Base-by-base conservation (phyloP, 2,888 invertebrate genomes). In the Pristionchus mayeri region DNA sequence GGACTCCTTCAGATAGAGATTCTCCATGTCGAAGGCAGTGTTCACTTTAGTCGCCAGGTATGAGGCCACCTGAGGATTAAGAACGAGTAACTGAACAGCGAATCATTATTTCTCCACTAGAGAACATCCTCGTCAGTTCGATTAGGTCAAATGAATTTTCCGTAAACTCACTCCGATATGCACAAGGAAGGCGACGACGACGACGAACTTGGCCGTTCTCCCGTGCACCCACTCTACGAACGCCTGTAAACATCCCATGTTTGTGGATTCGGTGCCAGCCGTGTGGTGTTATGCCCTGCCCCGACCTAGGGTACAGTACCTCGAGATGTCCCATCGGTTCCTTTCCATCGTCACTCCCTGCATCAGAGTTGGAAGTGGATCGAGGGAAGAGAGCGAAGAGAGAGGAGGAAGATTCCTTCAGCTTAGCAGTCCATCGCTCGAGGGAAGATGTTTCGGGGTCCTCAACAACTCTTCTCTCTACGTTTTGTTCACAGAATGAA, bases 21-120 rank as follows among this genome's bases (percentile, higher is more conserved):
- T 91, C 84, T 91, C 91, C 92, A 92, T 92, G 87, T 91, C 90
- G 85, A 92, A 92, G 78, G 91, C 86, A 0, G 91, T 92, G 87
- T 91, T 92, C 54, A 92, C 91, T 30, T 90, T 76, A 0, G 91
- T 88, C 63, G 91, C 89, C 44, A 90, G 87, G 67, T 89, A 90
- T 11, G 88, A 87, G 48, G 88, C 88, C 24, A 90, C 85, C 91
- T 91, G 81, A 85, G 16, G 18, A 34, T n/a, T n/a, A n/a, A n/a
- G n/a, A n/a, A n/a, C n/a, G n/a, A n/a, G n/a, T n/a, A n/a, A n/a
- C n/a, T n/a, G n/a, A n/a, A n/a, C n/a, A n/a, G n/a, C n/a, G n/a
- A n/a, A n/a, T n/a, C n/a, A n/a, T n/a, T n/a, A n/a, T n/a, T n/a
- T n/a, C n/a, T n/a, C n/a, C n/a, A n/a, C n/a, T n/a, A n/a, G n/a